These are phyloP conservation scores for Incurvaria masculella DNA, from an alignment of 2,888 invertebrate species.

Conservation along the genomic window DNA sequence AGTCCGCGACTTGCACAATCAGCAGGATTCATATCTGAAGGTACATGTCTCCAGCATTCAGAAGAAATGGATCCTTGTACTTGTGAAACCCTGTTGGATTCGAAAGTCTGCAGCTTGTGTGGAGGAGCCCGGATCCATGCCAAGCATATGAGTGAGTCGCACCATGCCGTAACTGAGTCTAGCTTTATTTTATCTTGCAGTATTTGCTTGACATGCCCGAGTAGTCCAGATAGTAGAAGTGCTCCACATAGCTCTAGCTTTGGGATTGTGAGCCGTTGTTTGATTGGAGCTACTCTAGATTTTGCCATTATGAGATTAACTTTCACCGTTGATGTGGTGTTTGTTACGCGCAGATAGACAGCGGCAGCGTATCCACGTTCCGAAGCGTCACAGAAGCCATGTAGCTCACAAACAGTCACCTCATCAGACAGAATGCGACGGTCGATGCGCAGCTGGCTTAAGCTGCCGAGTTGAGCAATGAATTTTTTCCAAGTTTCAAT, in stretches of 20 bases:
- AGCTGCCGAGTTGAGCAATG: not conserved
- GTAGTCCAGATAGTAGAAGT: slow-evolving; percentile 8
- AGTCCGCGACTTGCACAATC: slow-evolving; percentile 5
- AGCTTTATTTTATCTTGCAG: not conserved
- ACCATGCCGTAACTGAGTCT: slow-evolving; percentile 5
- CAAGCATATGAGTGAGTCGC: slow-evolving; percentile 12
- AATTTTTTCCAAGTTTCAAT: not conserved
- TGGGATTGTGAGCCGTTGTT: slow-evolving; percentile 7
- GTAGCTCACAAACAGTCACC: slow-evolving; percentile 4
- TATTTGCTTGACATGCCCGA: not conserved
- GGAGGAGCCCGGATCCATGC: slow-evolving; percentile 9
- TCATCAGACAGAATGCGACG: not conserved
- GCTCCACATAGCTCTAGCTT: slow-evolving; percentile 12
- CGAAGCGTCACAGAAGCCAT: slow-evolving; percentile 13
- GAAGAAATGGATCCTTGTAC: slow-evolving; percentile 5
- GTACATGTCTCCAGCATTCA: slow-evolving; percentile 5
- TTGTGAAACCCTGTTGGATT: slow-evolving; percentile 7
- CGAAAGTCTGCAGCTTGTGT: slow-evolving; percentile 9
- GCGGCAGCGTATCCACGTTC: slow-evolving; percentile 8
- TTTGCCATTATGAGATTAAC: slow-evolving; percentile 8
- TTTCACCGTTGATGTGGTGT: slow-evolving; percentile 1
- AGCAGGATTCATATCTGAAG: slow-evolving; percentile 5
- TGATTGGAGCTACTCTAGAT: slow-evolving; percentile 9
- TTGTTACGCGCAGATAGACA: slow-evolving; percentile 4
- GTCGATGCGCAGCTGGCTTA: not conserved